These are phyloP conservation scores for Baryphthengus martii DNA, from an alignment of 2,113 vertebrate species.

Conservation along the genomic window DNA sequence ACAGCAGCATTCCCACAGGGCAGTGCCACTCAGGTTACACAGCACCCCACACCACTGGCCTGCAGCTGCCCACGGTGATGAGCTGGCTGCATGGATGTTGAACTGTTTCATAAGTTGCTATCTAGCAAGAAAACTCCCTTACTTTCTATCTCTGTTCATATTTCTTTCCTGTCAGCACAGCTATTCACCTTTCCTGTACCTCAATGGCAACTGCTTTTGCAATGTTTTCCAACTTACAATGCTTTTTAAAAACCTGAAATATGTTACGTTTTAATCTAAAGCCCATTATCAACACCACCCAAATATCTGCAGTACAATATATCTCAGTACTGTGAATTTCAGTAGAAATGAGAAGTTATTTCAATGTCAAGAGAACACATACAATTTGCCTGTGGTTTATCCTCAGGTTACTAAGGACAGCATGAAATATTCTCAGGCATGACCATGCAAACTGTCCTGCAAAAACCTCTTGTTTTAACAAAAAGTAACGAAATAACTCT, in stretches of 20 bases:
- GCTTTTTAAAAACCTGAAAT: not conserved
- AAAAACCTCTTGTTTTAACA: not conserved
- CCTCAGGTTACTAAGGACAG: not conserved
- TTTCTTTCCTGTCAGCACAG: not conserved
- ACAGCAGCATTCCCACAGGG: not conserved
- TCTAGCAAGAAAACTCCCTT: not conserved
- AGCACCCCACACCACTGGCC: rapidly evolving
- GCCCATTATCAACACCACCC: not conserved
- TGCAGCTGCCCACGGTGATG: too few relatives aligned
- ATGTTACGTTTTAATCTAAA: not conserved
- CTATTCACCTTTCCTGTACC: not conserved
- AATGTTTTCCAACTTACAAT: not conserved
- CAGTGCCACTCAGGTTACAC: not conserved
- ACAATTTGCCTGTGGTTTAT: not conserved
- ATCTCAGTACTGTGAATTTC: not conserved
- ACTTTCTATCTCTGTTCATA: not conserved
- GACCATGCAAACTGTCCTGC: not conserved
- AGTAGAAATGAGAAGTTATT: not conserved
- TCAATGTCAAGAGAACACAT: not conserved
- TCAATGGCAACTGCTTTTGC: not conserved
- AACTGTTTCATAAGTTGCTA: not conserved
- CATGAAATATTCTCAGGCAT: not conserved
- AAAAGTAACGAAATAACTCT: not conserved
- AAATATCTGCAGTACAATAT: not conserved
- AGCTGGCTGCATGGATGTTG: not conserved